Percentiles rank a stretch among this genome's conserved stretches.
These are phyloP conservation scores for Dipodomys ordii DNA, from an alignment of 2,113 vertebrate species.

Conservation along the genomic window DNA sequence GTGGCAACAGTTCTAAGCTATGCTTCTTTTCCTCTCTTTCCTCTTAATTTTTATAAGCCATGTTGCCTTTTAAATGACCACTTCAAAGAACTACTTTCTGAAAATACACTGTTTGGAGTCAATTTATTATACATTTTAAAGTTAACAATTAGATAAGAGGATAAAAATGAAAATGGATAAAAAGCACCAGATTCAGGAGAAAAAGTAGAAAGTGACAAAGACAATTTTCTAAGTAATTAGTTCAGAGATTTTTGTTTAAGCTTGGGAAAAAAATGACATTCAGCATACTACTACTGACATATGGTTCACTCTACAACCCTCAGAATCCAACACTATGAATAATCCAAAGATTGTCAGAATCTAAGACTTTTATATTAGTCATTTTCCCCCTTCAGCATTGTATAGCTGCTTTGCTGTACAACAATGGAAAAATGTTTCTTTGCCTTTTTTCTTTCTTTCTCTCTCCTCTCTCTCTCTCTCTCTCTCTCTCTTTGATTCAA, in stretches of 20 bases:
- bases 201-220: slow-evolving; percentile 28
- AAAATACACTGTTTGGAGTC: slow-evolving; percentile 8
- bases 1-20: not conserved
- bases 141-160: slow-evolving; percentile 17
- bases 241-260: slow-evolving; percentile 33
- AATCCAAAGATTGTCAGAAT: slow-evolving; percentile 52
- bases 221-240: slow-evolving; percentile 48
- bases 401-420: slow-evolving; percentile 49
- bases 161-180: not conserved
- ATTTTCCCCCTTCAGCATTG: not conserved
- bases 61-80: not conserved
- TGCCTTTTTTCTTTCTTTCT: slow-evolving; percentile 29
- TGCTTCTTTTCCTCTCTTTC: not conserved
- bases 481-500: slow-evolving; percentile 19
- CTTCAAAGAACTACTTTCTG: slow-evolving; percentile 1
- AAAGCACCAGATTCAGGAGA: not conserved
- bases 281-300: slow-evolving; percentile 40
- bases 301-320: slow-evolving; percentile 52
- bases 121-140: not conserved
- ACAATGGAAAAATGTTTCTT: slow-evolving; percentile 59
- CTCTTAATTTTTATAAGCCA: slow-evolving; percentile 5
- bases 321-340: slow-evolving; percentile 62
- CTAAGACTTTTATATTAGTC: slow-evolving; percentile 65
- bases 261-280: slow-evolving; percentile 43
- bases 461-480: not conserved